Evolutionary conservation across 2,113 vertebrate genomes (phyloP), one percentile per base, ranked within the genome.

Genomic region (Lutjanus erythropterus): DNA sequence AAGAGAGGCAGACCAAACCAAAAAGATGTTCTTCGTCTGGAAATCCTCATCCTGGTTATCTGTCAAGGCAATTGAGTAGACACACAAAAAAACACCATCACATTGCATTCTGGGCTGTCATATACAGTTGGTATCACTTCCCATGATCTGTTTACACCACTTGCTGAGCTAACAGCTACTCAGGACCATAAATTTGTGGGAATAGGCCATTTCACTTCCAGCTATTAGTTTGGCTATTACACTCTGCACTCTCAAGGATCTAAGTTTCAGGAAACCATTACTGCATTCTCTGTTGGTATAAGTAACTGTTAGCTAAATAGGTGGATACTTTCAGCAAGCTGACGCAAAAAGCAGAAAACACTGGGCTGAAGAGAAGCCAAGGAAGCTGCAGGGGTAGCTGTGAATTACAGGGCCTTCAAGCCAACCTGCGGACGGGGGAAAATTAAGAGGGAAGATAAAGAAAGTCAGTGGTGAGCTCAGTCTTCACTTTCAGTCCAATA

Each of bases 321-420:
- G 72, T 53, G 53, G 69, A 64, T 66, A 64, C 23, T 78, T 52
- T 67, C 41, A 74, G 71, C 42, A 23, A 72, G 46, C 67, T 60
- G 62, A 56, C 18, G 53, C 72, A 75, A 62, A n/a, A 73, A 35
- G 61, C 49, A 56, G 59, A 70, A 83, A 88, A 74, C 46, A 33
- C 47, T 19, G n/a, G 8, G 50, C 56, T 77, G 76, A 78, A 46
- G 52, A 25, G 0, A 35, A 68, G 79, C 71, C 65, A 75, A 39
- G 29, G 79, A 83, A 76, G 74, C 72, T 80, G 71, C 67, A 75
- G 82, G 66, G 53, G 67, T 55, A 47, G 56, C 71, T 68, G 37
- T 79, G 75, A 78, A 80, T 91, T 87, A 80, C 62, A 46, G 79
- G 65, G 64, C 50, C 74, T 81, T 87, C 71, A 39, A 76, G 69